These are phyloP conservation scores for Seriola dumerili DNA, from an alignment of 2,113 vertebrate genomes.

Conservation along the genomic window DNA sequence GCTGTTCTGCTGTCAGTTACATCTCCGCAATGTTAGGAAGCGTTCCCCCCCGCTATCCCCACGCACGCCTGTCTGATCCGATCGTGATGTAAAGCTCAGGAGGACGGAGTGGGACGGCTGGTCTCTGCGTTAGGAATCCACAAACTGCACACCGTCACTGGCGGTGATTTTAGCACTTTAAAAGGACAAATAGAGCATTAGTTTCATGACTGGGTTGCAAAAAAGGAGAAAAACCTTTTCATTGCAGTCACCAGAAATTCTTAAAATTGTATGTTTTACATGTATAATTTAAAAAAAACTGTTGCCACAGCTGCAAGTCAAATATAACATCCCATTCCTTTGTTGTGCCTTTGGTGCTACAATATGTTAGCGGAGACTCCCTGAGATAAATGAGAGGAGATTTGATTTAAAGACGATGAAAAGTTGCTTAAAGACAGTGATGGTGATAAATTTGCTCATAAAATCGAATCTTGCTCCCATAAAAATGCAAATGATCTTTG, in stretches of 20 bases:
- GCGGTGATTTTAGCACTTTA: conserved; percentile 22
- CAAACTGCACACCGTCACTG: not conserved
- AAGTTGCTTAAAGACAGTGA: not conserved
- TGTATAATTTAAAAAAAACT: not conserved
- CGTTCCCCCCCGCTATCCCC: conserved; percentile 2
- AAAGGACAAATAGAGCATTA: not conserved
- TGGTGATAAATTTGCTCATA: too few species aligned
- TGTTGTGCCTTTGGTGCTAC: not conserved
- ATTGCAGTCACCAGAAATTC: not conserved
- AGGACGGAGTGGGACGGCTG: conserved; percentile 34
- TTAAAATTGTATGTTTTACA: not conserved
- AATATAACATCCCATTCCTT: not conserved
- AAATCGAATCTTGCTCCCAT: too few species aligned
- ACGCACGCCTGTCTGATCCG: conserved; percentile 41
- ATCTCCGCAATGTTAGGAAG: conserved; percentile 32
- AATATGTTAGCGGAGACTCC: too few species aligned
- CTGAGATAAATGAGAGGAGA: not conserved
- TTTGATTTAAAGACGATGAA: not conserved
- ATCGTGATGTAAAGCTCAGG: conserved; percentile 29
- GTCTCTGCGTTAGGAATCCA: not conserved
- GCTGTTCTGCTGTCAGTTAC: conserved; percentile 56
- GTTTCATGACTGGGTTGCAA: not conserved
- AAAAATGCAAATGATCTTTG: not conserved
- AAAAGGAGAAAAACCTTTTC: not conserved
- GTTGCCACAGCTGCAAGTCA: too few species aligned